These are phyloP conservation scores for Goniozus legneri DNA, from an alignment of 1,140 invertebrate species.

Conservation along the genomic window DNA sequence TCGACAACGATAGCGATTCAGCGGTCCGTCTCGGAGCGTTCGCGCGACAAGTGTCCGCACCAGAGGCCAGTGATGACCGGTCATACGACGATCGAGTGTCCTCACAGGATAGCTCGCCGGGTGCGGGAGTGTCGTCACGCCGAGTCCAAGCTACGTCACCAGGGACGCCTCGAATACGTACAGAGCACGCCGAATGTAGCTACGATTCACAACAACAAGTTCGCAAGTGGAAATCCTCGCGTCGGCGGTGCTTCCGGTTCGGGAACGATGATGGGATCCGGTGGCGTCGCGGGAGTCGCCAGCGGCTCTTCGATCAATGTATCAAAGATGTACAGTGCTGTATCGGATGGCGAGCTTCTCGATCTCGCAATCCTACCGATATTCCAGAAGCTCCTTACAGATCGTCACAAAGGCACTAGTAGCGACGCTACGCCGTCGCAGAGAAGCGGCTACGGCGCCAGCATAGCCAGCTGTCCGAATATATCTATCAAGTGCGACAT, in stretches of 20 bases:
- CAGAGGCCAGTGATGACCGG: conserved; percentile 19
- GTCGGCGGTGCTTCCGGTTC: conserved; percentile 24
- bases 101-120: conserved; percentile 38
- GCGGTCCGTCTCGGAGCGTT: conserved; percentile 55
- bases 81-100: conserved; percentile 40
- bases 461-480: conserved; percentile 86
- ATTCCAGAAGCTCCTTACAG: conserved; percentile 84
- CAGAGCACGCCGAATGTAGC: conserved; percentile 63
- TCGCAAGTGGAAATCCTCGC: conserved; percentile 37
- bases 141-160: conserved; percentile 50
- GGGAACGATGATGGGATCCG: conserved; percentile 1
- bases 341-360: conserved; percentile 79
- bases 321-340: conserved; percentile 70
- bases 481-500: conserved; percentile 95
- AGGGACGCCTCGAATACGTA: conserved; percentile 57
- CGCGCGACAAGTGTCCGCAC: conserved; percentile 40
- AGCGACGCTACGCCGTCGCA: too few relatives aligned
- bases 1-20: conserved; percentile 50
- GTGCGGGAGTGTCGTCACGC: conserved; percentile 41
- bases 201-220: conserved; percentile 48
- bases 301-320: conserved; percentile 44
- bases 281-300: conserved; percentile 24
- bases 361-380: conserved; percentile 83
- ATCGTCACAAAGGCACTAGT: conserved; percentile 69
- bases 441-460: conserved; percentile 60